Evolutionary conservation across 2,888 invertebrate genomes (phyloP), one percentile per base, ranked within the genome.

Genomic region (Cryptosula pallasiana): DNA sequence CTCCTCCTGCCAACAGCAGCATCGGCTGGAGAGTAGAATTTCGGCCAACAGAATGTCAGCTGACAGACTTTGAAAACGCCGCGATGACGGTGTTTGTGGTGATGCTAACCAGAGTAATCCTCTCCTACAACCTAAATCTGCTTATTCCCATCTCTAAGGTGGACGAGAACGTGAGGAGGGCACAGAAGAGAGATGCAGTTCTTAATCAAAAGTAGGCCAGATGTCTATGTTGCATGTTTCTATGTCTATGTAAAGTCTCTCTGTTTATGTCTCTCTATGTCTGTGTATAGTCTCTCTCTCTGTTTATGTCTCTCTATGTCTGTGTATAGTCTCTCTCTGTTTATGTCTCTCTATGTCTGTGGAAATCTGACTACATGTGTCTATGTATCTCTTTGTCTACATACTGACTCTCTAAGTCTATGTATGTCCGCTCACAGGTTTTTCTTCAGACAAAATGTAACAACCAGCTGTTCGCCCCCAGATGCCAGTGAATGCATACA

Each of bases 11-110:
- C 23, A 91, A 95, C 84, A 94, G 95, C 9, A 88, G 93, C 71
- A 99, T 99, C 80, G 99, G 99, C 54, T 99, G 99, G 99, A 89
- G 99, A 77, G 99, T 99, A 0, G 99, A 99, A 87, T 99, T 99
- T 87, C 90, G 99, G 35, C 98, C 99, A 57, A 98, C 98, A 77
- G 85, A 85, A 54, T 93, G 95, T 27, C 99, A 99, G 86, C 89
- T 99, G 78, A 98, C 99, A 0, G 98, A 99, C 87, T 99, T 99
- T 87, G 99, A 99, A 87, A 99, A 99, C 87, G 98, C 99, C 0
- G 99, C 99, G 1, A 92, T 95, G 80, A 96, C 96, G 27, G 95
- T 96, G 83, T 99, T 99, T 85, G 91, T 99, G 20, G 98, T 99
- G 25, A 88, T 99, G 69, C 88, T 99, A 75, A 99, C 99, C 0